Conservation (phyloP, 2,888 invertebrate species). For the Cephalotes varians region DNA sequence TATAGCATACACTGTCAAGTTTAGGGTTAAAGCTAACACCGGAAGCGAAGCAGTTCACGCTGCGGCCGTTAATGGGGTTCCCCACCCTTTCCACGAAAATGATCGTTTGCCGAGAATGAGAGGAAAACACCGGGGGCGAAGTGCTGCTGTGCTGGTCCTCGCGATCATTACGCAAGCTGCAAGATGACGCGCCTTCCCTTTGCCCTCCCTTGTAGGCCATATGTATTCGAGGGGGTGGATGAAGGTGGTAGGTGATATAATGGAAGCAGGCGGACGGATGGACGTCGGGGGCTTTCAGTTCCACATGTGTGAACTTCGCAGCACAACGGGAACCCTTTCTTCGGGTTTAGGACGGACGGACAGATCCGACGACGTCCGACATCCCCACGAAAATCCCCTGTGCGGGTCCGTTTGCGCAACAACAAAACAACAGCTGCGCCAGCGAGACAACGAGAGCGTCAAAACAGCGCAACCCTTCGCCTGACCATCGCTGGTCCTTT, state of each 20-base stretch:
- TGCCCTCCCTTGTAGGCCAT: slow-evolving; percentile 72
- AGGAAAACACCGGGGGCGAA: slow-evolving; percentile 52
- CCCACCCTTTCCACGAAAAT: slow-evolving; percentile 42
- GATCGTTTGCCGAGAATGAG: slow-evolving; percentile 49
- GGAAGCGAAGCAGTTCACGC: slow-evolving; percentile 43
- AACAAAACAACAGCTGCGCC: slow-evolving; percentile 85
- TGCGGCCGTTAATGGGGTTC: slow-evolving; percentile 62
- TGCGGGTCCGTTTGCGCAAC: slow-evolving; percentile 80
- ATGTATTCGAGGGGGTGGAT: slow-evolving; percentile 81
- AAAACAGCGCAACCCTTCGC: slow-evolving; percentile 76
- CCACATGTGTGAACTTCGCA: slow-evolving; percentile 79
- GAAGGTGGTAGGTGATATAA: slow-evolving; percentile 80
- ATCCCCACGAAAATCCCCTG: slow-evolving; percentile 79
- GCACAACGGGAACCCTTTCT: slow-evolving; percentile 81
- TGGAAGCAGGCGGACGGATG: slow-evolving; percentile 73
- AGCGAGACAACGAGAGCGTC: slow-evolving; percentile 70
- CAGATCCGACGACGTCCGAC: slow-evolving; percentile 69
- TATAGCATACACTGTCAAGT: background rate
- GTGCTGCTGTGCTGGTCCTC: slow-evolving; percentile 54
- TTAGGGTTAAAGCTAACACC: slow-evolving; percentile 42
- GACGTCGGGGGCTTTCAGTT: slow-evolving; percentile 75
- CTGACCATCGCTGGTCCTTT: slow-evolving; percentile 31
- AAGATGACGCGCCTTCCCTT: slow-evolving; percentile 77
- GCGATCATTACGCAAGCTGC: slow-evolving; percentile 81
- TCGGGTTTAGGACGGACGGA: slow-evolving; percentile 75